These are phyloP conservation scores for Enteromius treurensis DNA, from an alignment of 2,797 vertebrate genomes.

Conservation along the genomic window DNA sequence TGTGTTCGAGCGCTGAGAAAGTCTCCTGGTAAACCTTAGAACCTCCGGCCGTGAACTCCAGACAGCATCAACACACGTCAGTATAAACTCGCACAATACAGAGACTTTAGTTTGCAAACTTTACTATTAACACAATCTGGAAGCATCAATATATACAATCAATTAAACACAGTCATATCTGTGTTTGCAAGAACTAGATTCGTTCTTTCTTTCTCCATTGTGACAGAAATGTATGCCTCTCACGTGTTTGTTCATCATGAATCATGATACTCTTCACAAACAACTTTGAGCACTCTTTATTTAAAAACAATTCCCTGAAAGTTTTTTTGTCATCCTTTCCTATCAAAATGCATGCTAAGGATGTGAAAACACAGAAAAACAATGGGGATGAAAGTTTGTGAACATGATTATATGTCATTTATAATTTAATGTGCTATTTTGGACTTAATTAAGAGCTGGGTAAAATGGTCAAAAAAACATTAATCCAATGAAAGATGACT, in stretches of 20 bases:
- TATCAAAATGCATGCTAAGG: too few species aligned
- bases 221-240: neutral
- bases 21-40: slow-evolving; percentile 37
- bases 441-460: too few species aligned
- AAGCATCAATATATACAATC: neutral
- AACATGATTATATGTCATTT: too few species aligned
- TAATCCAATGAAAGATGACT: too few species aligned
- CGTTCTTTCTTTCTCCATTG: too few species aligned
- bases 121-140: neutral
- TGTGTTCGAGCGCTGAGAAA: slow-evolving; percentile 54
- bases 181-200: too few species aligned
- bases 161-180: neutral
- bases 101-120: neutral
- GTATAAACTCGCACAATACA: neutral
- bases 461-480: too few species aligned
- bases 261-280: neutral
- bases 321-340: too few species aligned
- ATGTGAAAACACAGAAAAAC: too few species aligned
- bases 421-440: too few species aligned
- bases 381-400: too few species aligned
- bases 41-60: neutral
- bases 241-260: neutral
- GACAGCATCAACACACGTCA: neutral
- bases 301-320: neutral
- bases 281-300: neutral